A percentile compares a stretch with the other conserved stretches of the same genome.
Evolutionary conservation across 1,140 invertebrate genomes (phyloP).

Genomic region (Cherax quadricarinatus): DNA sequence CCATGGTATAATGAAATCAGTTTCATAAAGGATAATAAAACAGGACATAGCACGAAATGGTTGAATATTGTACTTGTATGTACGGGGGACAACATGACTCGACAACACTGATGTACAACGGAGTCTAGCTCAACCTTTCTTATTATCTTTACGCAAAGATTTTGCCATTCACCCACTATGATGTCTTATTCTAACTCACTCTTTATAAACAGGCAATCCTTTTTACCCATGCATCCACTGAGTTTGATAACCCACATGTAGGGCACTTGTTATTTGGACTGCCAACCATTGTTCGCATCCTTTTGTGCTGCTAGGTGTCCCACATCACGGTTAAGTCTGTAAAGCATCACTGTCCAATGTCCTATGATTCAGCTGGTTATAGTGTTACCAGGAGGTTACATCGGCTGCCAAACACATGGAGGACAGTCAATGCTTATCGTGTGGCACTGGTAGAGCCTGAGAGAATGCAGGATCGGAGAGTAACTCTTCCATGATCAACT

Average conservation of each 20-base stretch:
- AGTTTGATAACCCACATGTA: background rate
- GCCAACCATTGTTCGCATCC: conserved; percentile 15
- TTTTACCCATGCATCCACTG: conserved; percentile 11
- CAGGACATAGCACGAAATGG: conserved; percentile 48
- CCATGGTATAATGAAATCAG: background rate
- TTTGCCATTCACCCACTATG: background rate
- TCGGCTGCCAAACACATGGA: background rate
- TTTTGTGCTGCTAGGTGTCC: conserved; percentile 26
- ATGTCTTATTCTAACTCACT: conserved; percentile 9
- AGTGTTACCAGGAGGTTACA: conserved; percentile 17
- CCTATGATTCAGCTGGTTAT: conserved; percentile 18
- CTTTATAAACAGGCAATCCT: conserved; percentile 24
- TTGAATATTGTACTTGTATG: conserved; percentile 67
- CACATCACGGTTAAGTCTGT: conserved; percentile 10
- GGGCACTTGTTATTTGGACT: background rate
- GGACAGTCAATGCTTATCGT: background rate
- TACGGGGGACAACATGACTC: conserved; percentile 57
- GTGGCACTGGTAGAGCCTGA: background rate
- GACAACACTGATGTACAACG: conserved; percentile 65
- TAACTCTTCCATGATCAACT: background rate
- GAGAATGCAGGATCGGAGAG: background rate
- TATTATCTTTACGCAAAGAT: conserved; percentile 14
- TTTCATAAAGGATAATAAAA: conserved; percentile 52
- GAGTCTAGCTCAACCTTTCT: conserved; percentile 48
- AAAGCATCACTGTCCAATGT: conserved; percentile 26